Conservation (phyloP, 2,888 invertebrate species). For the Alcis repandata region DNA sequence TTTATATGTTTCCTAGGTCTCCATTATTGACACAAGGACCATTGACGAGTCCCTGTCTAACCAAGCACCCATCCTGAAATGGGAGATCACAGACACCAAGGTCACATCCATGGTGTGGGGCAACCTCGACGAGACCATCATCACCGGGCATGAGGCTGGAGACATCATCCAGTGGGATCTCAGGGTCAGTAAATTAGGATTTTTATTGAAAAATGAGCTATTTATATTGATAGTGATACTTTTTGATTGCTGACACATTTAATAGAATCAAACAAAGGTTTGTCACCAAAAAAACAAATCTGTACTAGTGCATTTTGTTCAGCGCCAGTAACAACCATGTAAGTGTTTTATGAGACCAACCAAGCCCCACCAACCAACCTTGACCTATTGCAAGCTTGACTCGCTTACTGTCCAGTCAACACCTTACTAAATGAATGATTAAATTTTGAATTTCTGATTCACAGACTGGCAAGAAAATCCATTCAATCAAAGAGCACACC, state of each 20-base stretch:
- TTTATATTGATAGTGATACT: no score
- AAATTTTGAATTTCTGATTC: slow-evolving; percentile 49
- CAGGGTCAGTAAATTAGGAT: slow-evolving; percentile 82
- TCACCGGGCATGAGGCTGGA: slow-evolving; percentile 98
- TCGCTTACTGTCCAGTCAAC: background rate
- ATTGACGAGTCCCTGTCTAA: slow-evolving; percentile 90
- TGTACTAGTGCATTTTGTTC: no score
- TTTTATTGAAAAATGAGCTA: background rate
- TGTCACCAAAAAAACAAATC: no score
- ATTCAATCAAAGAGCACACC: slow-evolving; percentile 93
- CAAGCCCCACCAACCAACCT: no score
- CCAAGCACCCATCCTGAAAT: slow-evolving; percentile 91
- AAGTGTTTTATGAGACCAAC: no score
- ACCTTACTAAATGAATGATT: background rate
- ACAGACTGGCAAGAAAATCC: slow-evolving; percentile 93
- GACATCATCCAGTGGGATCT: slow-evolving; percentile 97
- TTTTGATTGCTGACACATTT: no score
- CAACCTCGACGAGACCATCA: slow-evolving; percentile 95
- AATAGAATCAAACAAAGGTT: no score
- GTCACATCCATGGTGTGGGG: slow-evolving; percentile 98
- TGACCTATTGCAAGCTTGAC: background rate
- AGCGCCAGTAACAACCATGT: no score
- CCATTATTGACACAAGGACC: slow-evolving; percentile 93
- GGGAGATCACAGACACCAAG: slow-evolving; percentile 93
- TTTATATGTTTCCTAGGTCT: slow-evolving; percentile 83